These are phyloP conservation scores for Rousettus madagascariensis DNA, from an alignment of 2,797 vertebrate genomes.

Conservation along the genomic window DNA sequence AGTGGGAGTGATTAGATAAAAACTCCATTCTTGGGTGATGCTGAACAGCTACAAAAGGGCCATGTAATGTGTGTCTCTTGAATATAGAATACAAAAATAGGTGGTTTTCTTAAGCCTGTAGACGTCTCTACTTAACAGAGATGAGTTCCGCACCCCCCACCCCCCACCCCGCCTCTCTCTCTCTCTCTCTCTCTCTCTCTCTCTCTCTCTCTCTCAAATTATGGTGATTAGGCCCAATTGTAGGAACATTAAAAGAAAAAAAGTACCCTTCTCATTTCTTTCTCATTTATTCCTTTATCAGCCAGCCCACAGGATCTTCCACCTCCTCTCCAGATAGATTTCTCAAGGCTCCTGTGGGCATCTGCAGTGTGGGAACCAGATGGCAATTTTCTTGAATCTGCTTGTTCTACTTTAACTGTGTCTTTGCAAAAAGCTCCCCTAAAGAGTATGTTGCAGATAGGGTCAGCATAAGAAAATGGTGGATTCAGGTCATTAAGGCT, in stretches of 20 bases:
- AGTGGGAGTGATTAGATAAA: background rate
- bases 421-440: slow-evolving; percentile 47
- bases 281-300: slow-evolving; percentile 58
- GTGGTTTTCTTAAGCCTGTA: background rate
- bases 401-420: slow-evolving; percentile 57
- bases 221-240: background rate
- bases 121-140: background rate
- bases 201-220: background rate
- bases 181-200: background rate
- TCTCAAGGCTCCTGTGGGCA: slow-evolving; percentile 73
- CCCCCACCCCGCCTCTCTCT: background rate
- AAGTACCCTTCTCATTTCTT: slow-evolving; percentile 34
- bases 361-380: slow-evolving; percentile 68
- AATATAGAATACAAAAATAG: background rate
- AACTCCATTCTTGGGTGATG: background rate
- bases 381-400: slow-evolving; percentile 69
- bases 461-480: background rate
- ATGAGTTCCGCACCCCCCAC: no score
- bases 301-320: slow-evolving; percentile 69
- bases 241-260: background rate
- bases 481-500: background rate
- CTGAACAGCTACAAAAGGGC: background rate
- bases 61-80: background rate
- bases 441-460: slow-evolving; percentile 24
- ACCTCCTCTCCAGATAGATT: slow-evolving; percentile 69